These are phyloP conservation scores for Typhlomys cinereus DNA, from an alignment of 2,113 vertebrate species.

Conservation along the genomic window DNA sequence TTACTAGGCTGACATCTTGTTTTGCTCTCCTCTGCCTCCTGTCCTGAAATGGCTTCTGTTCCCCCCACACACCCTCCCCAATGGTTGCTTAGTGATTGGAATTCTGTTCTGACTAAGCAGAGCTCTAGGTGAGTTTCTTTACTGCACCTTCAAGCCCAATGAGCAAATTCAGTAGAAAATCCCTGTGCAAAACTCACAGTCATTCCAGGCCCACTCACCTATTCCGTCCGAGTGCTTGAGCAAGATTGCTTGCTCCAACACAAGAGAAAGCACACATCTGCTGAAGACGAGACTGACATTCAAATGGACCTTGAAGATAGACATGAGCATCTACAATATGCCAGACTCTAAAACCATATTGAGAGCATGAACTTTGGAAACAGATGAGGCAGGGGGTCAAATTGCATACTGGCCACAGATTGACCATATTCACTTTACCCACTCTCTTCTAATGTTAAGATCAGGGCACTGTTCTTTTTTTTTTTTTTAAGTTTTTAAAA, in stretches of 20 bases:
- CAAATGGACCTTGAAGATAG: background rate
- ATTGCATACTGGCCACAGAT: background rate
- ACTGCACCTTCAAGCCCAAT: background rate
- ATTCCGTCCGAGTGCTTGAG: background rate
- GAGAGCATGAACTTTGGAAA: conserved; percentile 13
- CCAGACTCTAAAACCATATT: background rate
- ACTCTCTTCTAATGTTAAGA: background rate
- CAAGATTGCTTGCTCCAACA: background rate
- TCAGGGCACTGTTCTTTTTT: background rate
- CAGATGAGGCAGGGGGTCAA: background rate
- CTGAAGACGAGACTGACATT: background rate
- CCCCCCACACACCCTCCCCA: background rate
- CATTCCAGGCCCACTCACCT: background rate
- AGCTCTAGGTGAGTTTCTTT: conserved; percentile 16
- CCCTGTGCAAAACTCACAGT: background rate
- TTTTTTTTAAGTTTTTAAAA: background rate
- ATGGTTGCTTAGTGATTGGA: conserved; percentile 51
- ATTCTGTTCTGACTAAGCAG: conserved; percentile 36
- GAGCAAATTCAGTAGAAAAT: background rate
- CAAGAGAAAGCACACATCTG: background rate
- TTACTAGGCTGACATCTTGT: conserved; percentile 37
- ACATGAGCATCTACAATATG: background rate
- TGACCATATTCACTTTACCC: background rate
- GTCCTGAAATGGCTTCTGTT: conserved; percentile 44
- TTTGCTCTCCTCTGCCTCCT: background rate